phyloP scores from a whole-genome alignment of 2,113 vertebrate species.

The Quiscalus mexicanus region DNA sequence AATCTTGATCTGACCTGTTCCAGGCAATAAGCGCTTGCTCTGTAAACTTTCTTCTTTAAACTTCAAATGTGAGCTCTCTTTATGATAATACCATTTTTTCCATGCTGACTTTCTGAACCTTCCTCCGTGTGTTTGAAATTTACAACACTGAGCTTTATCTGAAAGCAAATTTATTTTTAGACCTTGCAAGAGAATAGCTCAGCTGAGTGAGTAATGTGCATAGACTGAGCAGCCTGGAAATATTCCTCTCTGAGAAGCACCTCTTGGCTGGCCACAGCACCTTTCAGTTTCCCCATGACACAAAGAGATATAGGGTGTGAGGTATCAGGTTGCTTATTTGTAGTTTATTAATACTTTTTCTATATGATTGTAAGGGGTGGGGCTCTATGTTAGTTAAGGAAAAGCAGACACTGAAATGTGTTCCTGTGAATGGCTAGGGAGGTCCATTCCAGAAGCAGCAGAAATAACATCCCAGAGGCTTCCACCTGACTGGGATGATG shows the following conservation, averaged over 20 bases:
- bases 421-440: background rate
- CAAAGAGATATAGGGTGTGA: rapidly evolving
- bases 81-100: background rate
- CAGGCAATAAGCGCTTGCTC: background rate
- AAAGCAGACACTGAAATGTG: background rate
- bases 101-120: background rate
- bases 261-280: background rate
- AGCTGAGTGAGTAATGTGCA: background rate
- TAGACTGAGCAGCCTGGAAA: background rate
- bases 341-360: background rate
- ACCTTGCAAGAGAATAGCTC: background rate
- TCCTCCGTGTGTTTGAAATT: background rate
- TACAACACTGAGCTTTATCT: background rate
- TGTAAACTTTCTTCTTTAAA: slow-evolving; percentile 11
- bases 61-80: background rate
- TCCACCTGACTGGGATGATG: background rate
- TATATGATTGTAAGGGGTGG: background rate
- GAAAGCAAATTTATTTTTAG: slow-evolving; percentile 12
- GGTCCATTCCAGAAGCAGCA: background rate
- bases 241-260: background rate
- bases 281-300: background rate
- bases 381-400: background rate
- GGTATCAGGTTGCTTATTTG: background rate
- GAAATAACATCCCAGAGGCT: background rate
- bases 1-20: background rate